Base-by-base conservation (phyloP, 2,797 vertebrate species). In the Sciaenops ocellatus region DNA sequence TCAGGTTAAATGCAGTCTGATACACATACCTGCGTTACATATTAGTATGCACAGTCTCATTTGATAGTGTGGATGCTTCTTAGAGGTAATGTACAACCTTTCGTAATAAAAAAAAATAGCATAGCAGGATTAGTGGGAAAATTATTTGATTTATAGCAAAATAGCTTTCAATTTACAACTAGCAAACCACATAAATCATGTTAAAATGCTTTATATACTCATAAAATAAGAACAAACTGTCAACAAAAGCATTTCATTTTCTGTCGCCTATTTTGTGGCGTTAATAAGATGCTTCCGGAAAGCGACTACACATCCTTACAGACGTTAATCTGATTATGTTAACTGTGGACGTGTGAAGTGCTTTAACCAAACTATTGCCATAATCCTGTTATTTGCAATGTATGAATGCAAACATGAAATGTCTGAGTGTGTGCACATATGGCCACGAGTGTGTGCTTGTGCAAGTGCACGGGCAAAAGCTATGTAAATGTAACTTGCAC, bases 321-420 rank as follows among this genome's bases (percentile, higher is more conserved):
- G 38, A 54, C 10, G 1, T 50, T 67, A 62, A 54, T 60, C 59
- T 78, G 66, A 79, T 85, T 66, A 74, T 83, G 63, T 55, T 79
- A 70, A 70, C 69, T 63, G 52, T 69, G 30, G 9, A 54, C 3
- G 24, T 66, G 48, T 83, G 66, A 77, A 61, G 34, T 70, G 30
- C 42, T 78, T 79, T 61, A 73, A 54, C 5, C 54, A 69, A 68
- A 72, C 69, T 51, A 51, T 81, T 75, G 72, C 60, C 47, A 22
- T 79, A 80, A 82, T 84, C 79, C 72, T 80, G 57, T 84, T 78
- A 79, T 73, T 77, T 59, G 75, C 55, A 70, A 38, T 55, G 24
- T 73, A 61, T 65, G 30, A 64, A 56, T 69, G 47, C 38, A 62
- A 44, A 70, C 2, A 0, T 65, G 30, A 57, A 56, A 70, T 54